These are phyloP conservation scores for Rosalia funebris DNA, from an alignment of 2,888 invertebrate genomes.

Conservation along the genomic window DNA sequence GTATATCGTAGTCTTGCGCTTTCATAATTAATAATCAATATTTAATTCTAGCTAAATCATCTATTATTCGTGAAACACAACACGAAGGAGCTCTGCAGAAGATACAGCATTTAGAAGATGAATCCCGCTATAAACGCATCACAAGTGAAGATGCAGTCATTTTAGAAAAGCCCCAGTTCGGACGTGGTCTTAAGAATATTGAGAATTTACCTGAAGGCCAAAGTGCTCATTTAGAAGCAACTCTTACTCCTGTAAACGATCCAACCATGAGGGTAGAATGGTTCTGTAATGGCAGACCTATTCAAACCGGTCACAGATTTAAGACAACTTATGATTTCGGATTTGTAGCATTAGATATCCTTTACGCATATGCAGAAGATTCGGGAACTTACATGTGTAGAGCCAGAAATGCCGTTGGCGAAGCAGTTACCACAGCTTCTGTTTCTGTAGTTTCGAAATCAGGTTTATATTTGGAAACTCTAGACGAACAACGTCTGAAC, in stretches of 20 bases:
- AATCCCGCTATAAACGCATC: constrained; percentile 78
- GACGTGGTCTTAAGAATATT: constrained; percentile 84
- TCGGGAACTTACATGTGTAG: constrained; percentile 97
- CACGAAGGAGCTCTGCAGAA: constrained; percentile 93
- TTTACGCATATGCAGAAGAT: constrained; percentile 97
- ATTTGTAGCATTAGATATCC: constrained; percentile 94
- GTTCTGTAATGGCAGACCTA: constrained; percentile 94
- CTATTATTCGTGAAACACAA: constrained; percentile 89
- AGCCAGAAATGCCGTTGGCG: constrained; percentile 93
- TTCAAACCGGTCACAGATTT: constrained; percentile 94
- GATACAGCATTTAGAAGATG: constrained; percentile 91
- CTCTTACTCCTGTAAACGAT: constrained; percentile 96
- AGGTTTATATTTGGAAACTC: constrained; percentile 85
- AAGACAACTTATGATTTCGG: constrained; percentile 98
- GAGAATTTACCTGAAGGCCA: constrained; percentile 87
- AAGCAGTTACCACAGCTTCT: constrained; percentile 92
- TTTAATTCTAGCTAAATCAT: constrained; percentile 74
- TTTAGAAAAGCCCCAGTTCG: constrained; percentile 89
- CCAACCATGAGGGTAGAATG: constrained; percentile 99
- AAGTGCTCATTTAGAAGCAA: constrained; percentile 92
- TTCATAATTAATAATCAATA: constrained; percentile 22
- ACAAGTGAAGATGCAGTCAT: constrained; percentile 78
- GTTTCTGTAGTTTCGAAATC: constrained; percentile 88
- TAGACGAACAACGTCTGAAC: constrained; percentile 89
- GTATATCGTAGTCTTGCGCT: constrained; percentile 61